Base-by-base conservation (phyloP, 2,888 invertebrate genomes). In the Aleiodes leptofemur region DNA sequence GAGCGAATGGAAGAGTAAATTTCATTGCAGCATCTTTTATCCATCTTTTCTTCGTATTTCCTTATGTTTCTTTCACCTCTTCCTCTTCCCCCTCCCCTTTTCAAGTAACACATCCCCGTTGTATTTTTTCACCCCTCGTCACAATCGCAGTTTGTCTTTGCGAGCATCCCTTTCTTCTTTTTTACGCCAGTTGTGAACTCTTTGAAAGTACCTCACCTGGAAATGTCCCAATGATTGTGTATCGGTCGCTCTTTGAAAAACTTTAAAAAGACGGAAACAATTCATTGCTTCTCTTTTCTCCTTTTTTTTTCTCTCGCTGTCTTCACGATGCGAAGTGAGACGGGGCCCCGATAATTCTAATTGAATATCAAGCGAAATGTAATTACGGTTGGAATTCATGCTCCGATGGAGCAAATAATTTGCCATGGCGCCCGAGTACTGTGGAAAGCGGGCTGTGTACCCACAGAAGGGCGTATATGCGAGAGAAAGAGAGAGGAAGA, bases 361-460 rank as follows among this genome's bases (percentile, higher is more conserved):
- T 89, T 88, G 88, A 89, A 89, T 89, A 89, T 89, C 87, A 86
- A 84, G 85, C 86, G 83, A 86, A 88, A 89, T 87, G 88, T 88
- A 88, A 88, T 89, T 88, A 89, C 86, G 86, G 86, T 85, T 85
- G 86, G 86, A 88, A 89, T 88, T 89, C 87, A 87, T 87, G 89
- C 88, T 88, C 86, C 87, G 87, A 76, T 83, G 87, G 86, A 88
- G 88, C 88, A 88, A 88, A 88, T 89, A 87, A 89, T 89, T 88
- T 59, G 72, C 75, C 72, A 72, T 75, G 66, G 75, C 72, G 51
- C 75, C 66, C 68, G 69, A 72, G 72, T 53, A 66, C 64, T 64
- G 66, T 55, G 43, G 68, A 50, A 53, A 31, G 53, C 55, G 38
- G 72, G 69, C 53, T 69, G 69, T 68, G 51, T 68, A 68, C 14